Conservation (phyloP, 2,888 invertebrate species). For the Oxycera nigricornis region DNA sequence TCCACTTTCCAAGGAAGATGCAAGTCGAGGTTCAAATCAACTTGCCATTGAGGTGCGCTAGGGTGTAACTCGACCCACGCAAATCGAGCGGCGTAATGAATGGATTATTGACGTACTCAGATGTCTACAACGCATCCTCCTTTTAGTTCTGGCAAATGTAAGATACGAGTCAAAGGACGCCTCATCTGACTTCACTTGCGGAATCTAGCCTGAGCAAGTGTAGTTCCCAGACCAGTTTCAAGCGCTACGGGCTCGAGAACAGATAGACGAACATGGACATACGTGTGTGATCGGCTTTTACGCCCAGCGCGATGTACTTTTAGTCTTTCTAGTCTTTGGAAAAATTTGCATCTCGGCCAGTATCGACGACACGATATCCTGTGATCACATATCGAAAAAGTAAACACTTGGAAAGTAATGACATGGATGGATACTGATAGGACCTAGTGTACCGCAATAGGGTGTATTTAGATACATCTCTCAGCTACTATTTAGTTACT, state of each 20-base stretch:
- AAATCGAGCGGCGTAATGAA: constrained; percentile 42
- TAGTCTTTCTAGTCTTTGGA: background rate
- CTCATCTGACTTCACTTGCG: background rate
- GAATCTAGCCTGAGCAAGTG: constrained; percentile 9
- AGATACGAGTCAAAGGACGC: background rate
- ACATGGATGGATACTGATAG: background rate
- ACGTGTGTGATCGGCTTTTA: constrained; percentile 42
- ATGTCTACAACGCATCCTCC: constrained; percentile 23
- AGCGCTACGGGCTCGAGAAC: background rate
- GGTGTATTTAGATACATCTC: background rate
- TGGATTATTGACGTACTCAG: constrained; percentile 44
- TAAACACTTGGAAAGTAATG: background rate
- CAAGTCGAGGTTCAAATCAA: background rate
- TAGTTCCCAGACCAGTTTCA: background rate
- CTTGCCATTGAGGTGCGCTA: constrained; percentile 10
- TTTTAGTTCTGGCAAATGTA: constrained; percentile 16
- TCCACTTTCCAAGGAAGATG: background rate
- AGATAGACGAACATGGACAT: background rate
- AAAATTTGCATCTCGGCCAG: constrained; percentile 27
- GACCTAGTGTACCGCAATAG: background rate
- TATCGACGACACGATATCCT: constrained; percentile 4
- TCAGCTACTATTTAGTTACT: background rate
- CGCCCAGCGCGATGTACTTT: constrained; percentile 39
- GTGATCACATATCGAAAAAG: constrained; percentile 2
- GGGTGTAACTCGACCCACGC: constrained; percentile 45